phyloP scores from a whole-genome alignment of 2,113 vertebrate genomes.

The Cranoglanis bouderius region DNA sequence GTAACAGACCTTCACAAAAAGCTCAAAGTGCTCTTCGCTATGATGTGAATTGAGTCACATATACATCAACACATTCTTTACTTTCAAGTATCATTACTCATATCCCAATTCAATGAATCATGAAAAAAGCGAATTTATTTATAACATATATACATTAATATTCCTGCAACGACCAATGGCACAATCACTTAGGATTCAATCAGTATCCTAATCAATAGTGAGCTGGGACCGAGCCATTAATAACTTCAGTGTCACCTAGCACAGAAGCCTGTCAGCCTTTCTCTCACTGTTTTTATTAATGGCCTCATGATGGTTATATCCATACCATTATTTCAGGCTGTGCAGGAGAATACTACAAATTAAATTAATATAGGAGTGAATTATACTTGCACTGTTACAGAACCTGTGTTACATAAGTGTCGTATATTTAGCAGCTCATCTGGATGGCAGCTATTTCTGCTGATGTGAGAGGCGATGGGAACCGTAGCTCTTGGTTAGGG shows the following conservation, averaged over 20 bases:
- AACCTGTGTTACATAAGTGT: constrained; percentile 39
- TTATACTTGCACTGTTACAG: constrained; percentile 26
- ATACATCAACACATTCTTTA: neutral
- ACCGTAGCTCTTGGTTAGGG: constrained; percentile 31
- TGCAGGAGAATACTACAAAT: constrained; percentile 33
- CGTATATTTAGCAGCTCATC: constrained; percentile 48
- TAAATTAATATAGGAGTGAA: constrained; percentile 49
- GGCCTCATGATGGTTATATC: constrained; percentile 20
- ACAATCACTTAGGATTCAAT: constrained; percentile 51
- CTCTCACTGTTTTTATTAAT: constrained; percentile 40
- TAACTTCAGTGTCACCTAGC: constrained; percentile 27
- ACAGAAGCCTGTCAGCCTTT: neutral
- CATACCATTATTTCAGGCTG: constrained; percentile 47
- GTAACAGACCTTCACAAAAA: neutral
- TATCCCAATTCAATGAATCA: neutral
- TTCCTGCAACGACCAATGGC: constrained; percentile 11
- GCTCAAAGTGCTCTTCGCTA: neutral
- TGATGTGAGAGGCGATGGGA: constrained; percentile 20
- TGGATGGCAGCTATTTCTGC: constrained; percentile 39
- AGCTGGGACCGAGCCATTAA: constrained; percentile 40
- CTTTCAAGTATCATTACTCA: neutral
- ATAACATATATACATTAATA: constrained; percentile 28
- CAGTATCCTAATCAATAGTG: constrained; percentile 40
- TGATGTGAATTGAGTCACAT: neutral
- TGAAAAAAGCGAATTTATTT: constrained; percentile 23